phyloP scores from a whole-genome alignment of 1,140 invertebrate genomes.

The Harpegnathos saltator region DNA sequence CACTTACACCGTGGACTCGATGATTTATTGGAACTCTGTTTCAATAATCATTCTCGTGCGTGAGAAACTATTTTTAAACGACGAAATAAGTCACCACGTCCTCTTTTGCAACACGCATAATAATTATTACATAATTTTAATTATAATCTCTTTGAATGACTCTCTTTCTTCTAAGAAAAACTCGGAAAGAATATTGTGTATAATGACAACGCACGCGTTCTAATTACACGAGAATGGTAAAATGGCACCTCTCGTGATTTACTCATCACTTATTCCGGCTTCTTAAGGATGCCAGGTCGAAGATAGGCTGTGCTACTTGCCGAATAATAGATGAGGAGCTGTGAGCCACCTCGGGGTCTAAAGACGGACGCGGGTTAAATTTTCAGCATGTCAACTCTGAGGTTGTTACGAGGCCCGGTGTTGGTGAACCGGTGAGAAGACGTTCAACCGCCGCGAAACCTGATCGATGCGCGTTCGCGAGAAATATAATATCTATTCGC shows the following conservation, averaged over 20 bases:
- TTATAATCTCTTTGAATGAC: too few relatives aligned
- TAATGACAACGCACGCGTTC: neutral
- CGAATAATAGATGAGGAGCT: conserved; percentile 77
- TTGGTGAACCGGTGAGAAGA: conserved; percentile 39
- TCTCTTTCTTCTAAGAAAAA: too few relatives aligned
- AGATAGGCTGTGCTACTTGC: conserved; percentile 42
- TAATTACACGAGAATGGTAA: conserved; percentile 29
- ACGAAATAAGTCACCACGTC: too few relatives aligned
- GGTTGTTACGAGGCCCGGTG: conserved; percentile 58
- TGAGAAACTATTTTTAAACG: neutral
- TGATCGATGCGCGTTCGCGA: conserved; percentile 12
- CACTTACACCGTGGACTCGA: conserved; percentile 11
- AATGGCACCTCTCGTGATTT: neutral
- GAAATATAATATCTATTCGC: conserved; percentile 36
- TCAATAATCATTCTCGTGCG: neutral
- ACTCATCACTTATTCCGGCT: conserved; percentile 25
- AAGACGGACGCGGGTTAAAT: conserved; percentile 77
- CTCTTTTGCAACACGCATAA: neutral
- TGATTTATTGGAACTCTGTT: neutral
- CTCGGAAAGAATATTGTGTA: too few relatives aligned
- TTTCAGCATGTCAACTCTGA: conserved; percentile 78
- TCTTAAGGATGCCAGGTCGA: conserved; percentile 27
- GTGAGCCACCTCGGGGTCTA: conserved; percentile 65
- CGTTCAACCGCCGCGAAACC: neutral
- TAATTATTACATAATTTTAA: too few relatives aligned